Conservation (phyloP, 1,140 invertebrate species). For the Sycophaga agraensis region DNA sequence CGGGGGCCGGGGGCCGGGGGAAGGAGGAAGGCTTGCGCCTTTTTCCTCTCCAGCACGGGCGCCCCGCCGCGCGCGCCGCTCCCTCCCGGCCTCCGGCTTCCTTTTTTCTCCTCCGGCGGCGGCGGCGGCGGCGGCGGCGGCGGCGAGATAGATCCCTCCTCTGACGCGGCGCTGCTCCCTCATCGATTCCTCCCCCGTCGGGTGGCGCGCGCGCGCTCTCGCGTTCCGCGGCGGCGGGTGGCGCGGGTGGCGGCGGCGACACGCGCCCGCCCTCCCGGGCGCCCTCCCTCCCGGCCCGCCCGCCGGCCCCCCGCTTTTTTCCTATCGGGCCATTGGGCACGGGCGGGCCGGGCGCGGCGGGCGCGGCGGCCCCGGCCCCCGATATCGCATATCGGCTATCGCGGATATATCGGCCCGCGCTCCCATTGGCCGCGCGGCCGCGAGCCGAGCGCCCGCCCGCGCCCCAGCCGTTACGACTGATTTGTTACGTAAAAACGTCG, state of each 20-base stretch:
- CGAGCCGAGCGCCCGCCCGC: conserved; percentile 52
- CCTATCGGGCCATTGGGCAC: conserved; percentile 56
- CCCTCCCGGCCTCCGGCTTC: conserved; percentile 23
- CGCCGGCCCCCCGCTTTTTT: conserved; percentile 33
- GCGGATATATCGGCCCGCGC: conserved; percentile 56
- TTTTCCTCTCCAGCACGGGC: conserved; percentile 31
- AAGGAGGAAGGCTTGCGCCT: conserved; percentile 34
- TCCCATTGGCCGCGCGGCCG: conserved; percentile 52
- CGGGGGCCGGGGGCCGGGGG: too few relatives aligned
- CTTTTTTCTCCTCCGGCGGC: conserved; percentile 33
- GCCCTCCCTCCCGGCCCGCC: conserved; percentile 6
- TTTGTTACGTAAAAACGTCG: conserved; percentile 61
- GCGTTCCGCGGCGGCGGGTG: too few relatives aligned
- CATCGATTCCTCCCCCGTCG: conserved; percentile 42
- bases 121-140: too few relatives aligned
- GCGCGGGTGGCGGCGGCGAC: too few relatives aligned
- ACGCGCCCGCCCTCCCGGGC: conserved; percentile 7
- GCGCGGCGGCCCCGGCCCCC: conserved; percentile 46
- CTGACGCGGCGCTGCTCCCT: conserved; percentile 32
- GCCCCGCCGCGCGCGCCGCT: conserved; percentile 25
- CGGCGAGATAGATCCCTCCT: conserved; percentile 34
- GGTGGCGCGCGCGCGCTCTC: conserved; percentile 18
- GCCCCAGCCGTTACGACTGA: conserved; percentile 57
- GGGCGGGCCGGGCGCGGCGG: conserved; percentile 43
- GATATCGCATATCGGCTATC: conserved; percentile 59